These are phyloP conservation scores for Mesopsocus fuscifrons DNA, from an alignment of 2,888 invertebrate species.

Conservation along the genomic window DNA sequence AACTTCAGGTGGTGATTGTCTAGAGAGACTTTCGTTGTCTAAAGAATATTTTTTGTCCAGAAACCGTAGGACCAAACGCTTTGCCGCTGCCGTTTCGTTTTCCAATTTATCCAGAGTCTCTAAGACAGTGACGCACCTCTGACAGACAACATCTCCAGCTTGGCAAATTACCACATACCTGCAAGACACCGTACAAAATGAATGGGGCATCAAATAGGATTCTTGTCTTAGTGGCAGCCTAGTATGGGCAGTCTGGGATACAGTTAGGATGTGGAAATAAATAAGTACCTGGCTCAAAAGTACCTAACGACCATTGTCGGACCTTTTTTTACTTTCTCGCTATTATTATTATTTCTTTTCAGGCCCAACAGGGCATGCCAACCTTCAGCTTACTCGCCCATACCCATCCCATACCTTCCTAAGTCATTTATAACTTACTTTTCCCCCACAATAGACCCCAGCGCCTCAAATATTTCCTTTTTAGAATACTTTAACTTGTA, in stretches of 20 bases:
- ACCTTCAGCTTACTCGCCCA: background rate
- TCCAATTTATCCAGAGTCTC: constrained; percentile 25
- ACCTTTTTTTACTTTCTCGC: too few species aligned
- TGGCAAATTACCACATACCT: constrained; percentile 26
- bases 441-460: background rate
- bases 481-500: background rate
- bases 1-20: background rate
- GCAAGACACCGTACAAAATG: too few species aligned
- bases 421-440: background rate
- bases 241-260: too few species aligned
- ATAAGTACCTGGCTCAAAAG: too few species aligned
- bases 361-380: background rate
- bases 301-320: too few species aligned
- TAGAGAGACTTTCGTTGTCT: constrained; percentile 22
- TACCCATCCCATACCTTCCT: background rate
- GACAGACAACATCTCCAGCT: constrained; percentile 25
- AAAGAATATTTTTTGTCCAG: constrained; percentile 24
- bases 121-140: constrained; percentile 24
- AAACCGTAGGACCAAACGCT: constrained; percentile 21
- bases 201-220: too few species aligned
- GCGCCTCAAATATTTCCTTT: background rate
- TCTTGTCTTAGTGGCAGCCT: too few species aligned
- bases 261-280: too few species aligned
- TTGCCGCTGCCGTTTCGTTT: constrained; percentile 21
- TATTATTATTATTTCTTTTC: too few species aligned